Evolutionary conservation across 2,113 vertebrate species (phyloP), one percentile per base, ranked within the genome.

Genomic region (Tetrax tetrax): DNA sequence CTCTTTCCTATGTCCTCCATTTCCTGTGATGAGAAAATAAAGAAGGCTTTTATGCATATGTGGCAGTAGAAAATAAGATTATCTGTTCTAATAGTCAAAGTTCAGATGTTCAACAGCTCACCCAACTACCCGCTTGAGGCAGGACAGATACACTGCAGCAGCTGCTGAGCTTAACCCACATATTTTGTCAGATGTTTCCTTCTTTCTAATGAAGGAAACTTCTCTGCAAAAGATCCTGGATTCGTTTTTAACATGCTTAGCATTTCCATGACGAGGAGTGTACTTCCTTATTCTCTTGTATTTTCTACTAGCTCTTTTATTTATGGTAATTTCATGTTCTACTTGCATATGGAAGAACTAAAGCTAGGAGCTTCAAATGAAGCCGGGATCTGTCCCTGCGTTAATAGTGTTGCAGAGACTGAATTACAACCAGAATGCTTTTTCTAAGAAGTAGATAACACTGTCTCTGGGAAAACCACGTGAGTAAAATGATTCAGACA

Each of bases 1-100:
- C 41, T 93, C 54, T 74, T 95, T 79, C 61, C 45, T 70, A 47
- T 17, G 23, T 56, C 50, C 65, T 93, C 57, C 14, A 2, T 74
- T 87, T 96, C 70, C 65, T 81, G 70, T 35, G 23, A 83, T 87
- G 60, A 80, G 78, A 93, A 83, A 68, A 90, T 87, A 94, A 95
- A 96, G 68, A 70, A 83, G 24, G 45, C 57, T 91, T 93, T 93
- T 82, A 81, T 79, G 84, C 56, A 87, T 0, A 0, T 38, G 71
- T 1, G 2, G 19, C 56, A 54, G 27, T 27, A 77, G 64, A 41
- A 94, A 75, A 75, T 59, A 60, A 38, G n/a, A 80, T n/a, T n/a
- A 29, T 59, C 81, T 72, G 74, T 75, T 89, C 78, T 53, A 83
- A 86, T 41, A 50, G 74, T 87, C 81, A 89, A 94, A 88, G 72